phyloP scores from a whole-genome alignment of 2,797 vertebrate species.

The Protonibea diacanthus region DNA sequence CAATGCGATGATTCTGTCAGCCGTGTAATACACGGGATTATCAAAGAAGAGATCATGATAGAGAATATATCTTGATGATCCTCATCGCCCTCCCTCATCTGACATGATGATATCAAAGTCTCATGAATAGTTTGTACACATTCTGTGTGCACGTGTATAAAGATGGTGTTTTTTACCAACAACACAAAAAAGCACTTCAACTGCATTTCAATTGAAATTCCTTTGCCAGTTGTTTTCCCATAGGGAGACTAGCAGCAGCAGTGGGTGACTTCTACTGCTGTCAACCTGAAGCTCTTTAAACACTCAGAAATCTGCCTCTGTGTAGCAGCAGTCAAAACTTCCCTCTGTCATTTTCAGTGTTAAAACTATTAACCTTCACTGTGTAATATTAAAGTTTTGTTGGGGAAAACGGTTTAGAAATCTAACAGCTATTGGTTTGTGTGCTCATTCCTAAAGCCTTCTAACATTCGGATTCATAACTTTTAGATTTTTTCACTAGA shows the following conservation, averaged over 20 bases:
- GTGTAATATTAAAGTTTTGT: slow-evolving; percentile 14
- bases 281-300: slow-evolving; percentile 39
- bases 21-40: not conserved
- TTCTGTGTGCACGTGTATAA: not conserved
- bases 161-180: slow-evolving; percentile 13
- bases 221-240: slow-evolving; percentile 24
- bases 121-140: slow-evolving; percentile 5
- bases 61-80: not conserved
- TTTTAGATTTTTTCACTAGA: not conserved
- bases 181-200: slow-evolving; percentile 29
- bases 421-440: slow-evolving; percentile 39
- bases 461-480: slow-evolving; percentile 21
- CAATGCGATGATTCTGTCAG: not conserved
- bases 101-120: not conserved
- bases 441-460: slow-evolving; percentile 14
- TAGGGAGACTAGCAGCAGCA: slow-evolving; percentile 17
- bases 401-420: slow-evolving; percentile 20
- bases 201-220: slow-evolving; percentile 38
- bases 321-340: slow-evolving; percentile 30
- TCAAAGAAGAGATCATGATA: not conserved
- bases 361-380: slow-evolving; percentile 9
- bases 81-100: no score
- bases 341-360: slow-evolving; percentile 24
- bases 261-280: slow-evolving; percentile 28
- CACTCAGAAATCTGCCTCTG: slow-evolving; percentile 16